Percentiles rank a stretch among this genome's conserved stretches.
Evolutionary conservation across 2,113 vertebrate species (phyloP).

Genomic region (Serinus canaria): DNA sequence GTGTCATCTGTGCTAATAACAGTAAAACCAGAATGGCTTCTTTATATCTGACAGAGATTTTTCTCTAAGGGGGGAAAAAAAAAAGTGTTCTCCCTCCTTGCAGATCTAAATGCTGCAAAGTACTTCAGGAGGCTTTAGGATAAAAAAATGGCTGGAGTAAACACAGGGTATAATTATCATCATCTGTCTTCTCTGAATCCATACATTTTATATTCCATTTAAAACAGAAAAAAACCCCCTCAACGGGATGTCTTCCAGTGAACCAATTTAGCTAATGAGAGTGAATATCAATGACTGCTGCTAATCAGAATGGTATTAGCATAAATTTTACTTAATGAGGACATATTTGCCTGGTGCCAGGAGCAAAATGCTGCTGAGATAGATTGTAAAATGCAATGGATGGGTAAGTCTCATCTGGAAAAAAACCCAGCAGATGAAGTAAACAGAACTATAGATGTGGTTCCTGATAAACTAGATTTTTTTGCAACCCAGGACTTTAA

Average conservation of each 20-base stretch:
- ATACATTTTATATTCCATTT: slow-evolving; percentile 57
- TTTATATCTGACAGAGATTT: neutral
- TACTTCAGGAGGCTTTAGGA: slow-evolving; percentile 16
- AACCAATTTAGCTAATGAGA: slow-evolving; percentile 59
- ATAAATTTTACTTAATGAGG: slow-evolving; percentile 60
- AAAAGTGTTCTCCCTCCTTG: neutral
- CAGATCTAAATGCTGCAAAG: slow-evolving; percentile 17
- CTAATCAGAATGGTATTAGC: slow-evolving; percentile 60
- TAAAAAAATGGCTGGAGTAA: neutral
- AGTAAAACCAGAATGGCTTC: neutral
- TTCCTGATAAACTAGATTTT: neutral
- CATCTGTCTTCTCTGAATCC: slow-evolving; percentile 39
- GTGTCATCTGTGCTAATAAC: neutral
- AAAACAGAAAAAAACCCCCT: slow-evolving; percentile 5
- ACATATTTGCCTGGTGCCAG: slow-evolving; percentile 11
- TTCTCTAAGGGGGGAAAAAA: neutral
- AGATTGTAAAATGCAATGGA: neutral
- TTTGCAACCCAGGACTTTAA: neutral
- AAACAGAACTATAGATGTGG: neutral
- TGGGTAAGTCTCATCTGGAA: neutral
- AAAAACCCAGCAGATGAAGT: neutral
- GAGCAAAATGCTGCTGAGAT: neutral
- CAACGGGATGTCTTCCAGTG: slow-evolving; percentile 17
- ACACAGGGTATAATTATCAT: slow-evolving; percentile 58
- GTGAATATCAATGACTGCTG: slow-evolving; percentile 56